Conservation (phyloP, 2,888 invertebrate genomes). For the Epirrhoe alternata region DNA sequence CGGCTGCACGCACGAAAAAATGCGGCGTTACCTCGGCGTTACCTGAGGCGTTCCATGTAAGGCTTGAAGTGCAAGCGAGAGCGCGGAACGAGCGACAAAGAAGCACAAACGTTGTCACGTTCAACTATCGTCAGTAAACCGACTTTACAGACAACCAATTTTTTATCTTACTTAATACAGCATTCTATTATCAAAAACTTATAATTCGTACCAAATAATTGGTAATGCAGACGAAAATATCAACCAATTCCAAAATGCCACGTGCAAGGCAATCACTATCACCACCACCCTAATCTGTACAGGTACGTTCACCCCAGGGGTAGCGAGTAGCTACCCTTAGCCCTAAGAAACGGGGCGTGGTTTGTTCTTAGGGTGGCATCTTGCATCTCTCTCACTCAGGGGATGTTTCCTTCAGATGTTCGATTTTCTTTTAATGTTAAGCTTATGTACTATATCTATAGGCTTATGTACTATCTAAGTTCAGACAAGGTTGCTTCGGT, state of each 20-base stretch:
- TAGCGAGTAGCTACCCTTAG: slow-evolving; percentile 57
- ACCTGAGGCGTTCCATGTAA: no score
- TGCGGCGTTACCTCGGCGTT: no score
- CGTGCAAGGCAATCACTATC: slow-evolving; percentile 64
- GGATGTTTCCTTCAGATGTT: slow-evolving; percentile 36
- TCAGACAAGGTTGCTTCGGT: slow-evolving; percentile 3
- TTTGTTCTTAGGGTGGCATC: slow-evolving; percentile 56
- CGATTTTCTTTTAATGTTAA: slow-evolving; percentile 44
- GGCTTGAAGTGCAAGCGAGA: no score
- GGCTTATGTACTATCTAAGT: slow-evolving; percentile 6
- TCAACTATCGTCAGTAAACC: no score
- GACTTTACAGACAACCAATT: no score
- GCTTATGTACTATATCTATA: slow-evolving; percentile 4
- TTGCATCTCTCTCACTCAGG: slow-evolving; percentile 59
- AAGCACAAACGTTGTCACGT: no score
- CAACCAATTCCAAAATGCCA: slow-evolving; percentile 45
- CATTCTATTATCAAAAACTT: no score
- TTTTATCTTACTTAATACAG: no score
- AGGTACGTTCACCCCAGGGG: slow-evolving; percentile 58
- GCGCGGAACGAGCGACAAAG: no score
- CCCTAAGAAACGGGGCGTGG: slow-evolving; percentile 73
- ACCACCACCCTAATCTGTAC: slow-evolving; percentile 17
- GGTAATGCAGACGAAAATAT: slow-evolving; percentile 20
- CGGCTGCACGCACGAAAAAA: no score
- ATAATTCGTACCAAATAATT: neutral